Percentiles rank a stretch among this genome's conserved stretches.
These are phyloP conservation scores for Drosophila monieri DNA, from an alignment of 2,888 invertebrate genomes.

Conservation along the genomic window DNA sequence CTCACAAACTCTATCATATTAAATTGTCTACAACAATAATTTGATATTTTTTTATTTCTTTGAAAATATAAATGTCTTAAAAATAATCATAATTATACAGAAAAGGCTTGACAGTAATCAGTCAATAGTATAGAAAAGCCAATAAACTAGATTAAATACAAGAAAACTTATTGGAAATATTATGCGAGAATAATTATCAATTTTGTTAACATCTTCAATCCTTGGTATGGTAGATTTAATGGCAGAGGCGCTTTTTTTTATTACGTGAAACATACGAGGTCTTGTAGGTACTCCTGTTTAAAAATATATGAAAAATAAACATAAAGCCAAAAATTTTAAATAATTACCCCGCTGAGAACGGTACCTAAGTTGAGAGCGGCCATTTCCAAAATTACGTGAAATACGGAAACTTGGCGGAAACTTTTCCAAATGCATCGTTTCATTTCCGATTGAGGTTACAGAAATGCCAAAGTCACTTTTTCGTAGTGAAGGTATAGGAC, in stretches of 20 bases:
- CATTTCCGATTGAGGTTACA: conserved; percentile 86
- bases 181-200: conserved; percentile 98
- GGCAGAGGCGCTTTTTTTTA: conserved; percentile 93
- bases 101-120: neutral
- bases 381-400: conserved; percentile 87
- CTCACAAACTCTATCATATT: too few relatives aligned
- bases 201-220: conserved; percentile 98
- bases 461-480: conserved; percentile 87
- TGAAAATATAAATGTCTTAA: too few relatives aligned
- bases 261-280: conserved; percentile 91
- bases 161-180: conserved; percentile 98
- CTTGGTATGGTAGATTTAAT: conserved; percentile 96
- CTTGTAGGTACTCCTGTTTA: conserved; percentile 67
- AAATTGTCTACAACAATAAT: too few relatives aligned
- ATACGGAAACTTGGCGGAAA: conserved; percentile 92
- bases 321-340: neutral
- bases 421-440: conserved; percentile 86
- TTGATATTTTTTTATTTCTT: too few relatives aligned
- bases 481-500: conserved; percentile 92
- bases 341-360: conserved; percentile 85
- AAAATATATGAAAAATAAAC: neutral
- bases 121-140: conserved; percentile 95
- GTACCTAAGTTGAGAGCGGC: conserved; percentile 86
- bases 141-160: conserved; percentile 97
- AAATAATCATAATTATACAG: too few relatives aligned